These are phyloP conservation scores for Rissa tridactyla DNA, from an alignment of 2,113 vertebrate species.

Conservation along the genomic window DNA sequence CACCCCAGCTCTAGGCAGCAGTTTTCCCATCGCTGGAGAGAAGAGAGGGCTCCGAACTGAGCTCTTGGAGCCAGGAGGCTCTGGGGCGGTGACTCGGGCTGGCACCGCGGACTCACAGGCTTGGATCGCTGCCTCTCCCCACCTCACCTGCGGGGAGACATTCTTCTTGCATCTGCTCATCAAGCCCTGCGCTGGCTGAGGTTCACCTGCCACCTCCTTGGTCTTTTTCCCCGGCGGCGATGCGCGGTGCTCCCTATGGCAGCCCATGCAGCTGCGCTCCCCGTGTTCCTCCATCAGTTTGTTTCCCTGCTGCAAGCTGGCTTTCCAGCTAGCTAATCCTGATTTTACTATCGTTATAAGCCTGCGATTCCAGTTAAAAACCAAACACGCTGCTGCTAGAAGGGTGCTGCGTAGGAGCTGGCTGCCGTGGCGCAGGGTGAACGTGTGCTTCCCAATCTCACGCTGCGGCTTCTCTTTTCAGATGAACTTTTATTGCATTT, in stretches of 20 bases:
- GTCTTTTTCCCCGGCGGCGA: not conserved
- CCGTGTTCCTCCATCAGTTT: not conserved
- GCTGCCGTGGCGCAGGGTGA: not conserved
- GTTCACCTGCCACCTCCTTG: not conserved
- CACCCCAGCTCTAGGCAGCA: not conserved
- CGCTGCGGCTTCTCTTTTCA: not conserved
- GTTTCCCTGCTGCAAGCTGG: not conserved
- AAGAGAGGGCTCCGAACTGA: too few relatives aligned
- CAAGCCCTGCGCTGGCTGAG: not conserved
- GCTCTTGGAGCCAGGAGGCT: not conserved
- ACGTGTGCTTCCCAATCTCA: not conserved
- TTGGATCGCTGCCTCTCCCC: not conserved
- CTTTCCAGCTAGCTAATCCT: not conserved
- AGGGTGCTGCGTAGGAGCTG: not conserved
- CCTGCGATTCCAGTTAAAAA: not conserved
- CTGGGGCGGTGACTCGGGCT: not conserved
- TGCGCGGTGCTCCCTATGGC: not conserved
- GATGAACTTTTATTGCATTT: not conserved
- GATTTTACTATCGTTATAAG: fast-evolving
- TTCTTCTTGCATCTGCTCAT: not conserved
- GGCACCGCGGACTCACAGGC: not conserved
- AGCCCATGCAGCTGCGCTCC: not conserved
- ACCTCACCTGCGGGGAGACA: not conserved
- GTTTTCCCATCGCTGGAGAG: not conserved
- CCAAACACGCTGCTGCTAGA: not conserved